Conservation (phyloP, 1,140 invertebrate species). For the Plutomurus gul region DNA sequence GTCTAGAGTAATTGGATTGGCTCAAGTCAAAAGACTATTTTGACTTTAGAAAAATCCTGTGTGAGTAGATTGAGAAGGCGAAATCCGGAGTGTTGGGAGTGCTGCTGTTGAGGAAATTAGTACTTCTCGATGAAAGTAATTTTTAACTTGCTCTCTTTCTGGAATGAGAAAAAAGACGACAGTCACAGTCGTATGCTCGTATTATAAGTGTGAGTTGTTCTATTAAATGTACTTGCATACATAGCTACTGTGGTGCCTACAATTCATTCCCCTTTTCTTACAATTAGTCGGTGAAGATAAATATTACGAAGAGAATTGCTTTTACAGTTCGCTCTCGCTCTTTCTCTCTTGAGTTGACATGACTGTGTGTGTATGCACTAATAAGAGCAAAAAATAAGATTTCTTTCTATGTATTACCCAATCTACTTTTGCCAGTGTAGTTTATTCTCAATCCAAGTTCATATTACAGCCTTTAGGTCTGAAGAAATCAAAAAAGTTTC, state of each 20-base stretch:
- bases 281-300: background rate
- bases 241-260: background rate
- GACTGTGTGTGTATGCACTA: no score
- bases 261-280: background rate
- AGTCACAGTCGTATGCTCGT: background rate
- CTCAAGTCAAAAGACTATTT: background rate
- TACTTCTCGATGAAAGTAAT: background rate
- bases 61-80: no score
- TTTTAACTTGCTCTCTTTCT: background rate
- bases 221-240: background rate
- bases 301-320: background rate
- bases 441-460: background rate
- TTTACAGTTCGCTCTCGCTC: background rate
- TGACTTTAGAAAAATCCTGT: no score
- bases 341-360: no score
- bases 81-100: no score
- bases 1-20: background rate
- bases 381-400: background rate
- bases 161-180: background rate
- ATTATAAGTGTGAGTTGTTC: background rate
- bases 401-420: background rate
- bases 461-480: conserved; percentile 14
- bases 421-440: background rate
- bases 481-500: conserved; percentile 29
- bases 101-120: conserved; percentile 15